Percentiles rank a stretch among this genome's conserved stretches.
phyloP scores from a whole-genome alignment of 2,113 vertebrate genomes.

The Gambusia holbrooki region DNA sequence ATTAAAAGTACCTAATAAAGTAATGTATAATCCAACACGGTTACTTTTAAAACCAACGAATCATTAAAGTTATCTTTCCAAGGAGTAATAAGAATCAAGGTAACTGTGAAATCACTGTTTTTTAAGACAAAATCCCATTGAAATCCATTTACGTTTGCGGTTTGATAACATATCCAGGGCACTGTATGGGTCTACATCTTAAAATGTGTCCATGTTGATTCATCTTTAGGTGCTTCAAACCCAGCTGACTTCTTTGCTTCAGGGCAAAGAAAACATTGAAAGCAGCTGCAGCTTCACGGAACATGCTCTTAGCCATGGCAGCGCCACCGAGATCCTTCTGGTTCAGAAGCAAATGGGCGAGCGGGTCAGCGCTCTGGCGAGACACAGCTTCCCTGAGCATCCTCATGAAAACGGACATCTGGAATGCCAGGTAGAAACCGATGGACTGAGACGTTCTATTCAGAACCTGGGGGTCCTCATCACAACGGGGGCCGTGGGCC shows the following conservation, averaged over 20 bases:
- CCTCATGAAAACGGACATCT: constrained; percentile 94
- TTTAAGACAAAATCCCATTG: neutral
- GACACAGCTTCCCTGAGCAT: constrained; percentile 86
- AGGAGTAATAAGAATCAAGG: too few relatives aligned
- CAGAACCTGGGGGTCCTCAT: constrained; percentile 92
- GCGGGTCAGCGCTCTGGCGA: constrained; percentile 86
- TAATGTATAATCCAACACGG: too few relatives aligned
- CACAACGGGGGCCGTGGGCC: constrained; percentile 90
- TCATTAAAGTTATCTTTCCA: too few relatives aligned
- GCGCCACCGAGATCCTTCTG: constrained; percentile 90
- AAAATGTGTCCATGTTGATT: neutral
- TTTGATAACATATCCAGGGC: neutral
- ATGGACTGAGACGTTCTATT: constrained; percentile 90
- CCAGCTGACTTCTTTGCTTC: constrained; percentile 89
- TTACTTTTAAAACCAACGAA: too few relatives aligned
- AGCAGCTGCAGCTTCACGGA: constrained; percentile 95
- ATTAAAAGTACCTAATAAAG: too few relatives aligned
- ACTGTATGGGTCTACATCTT: too few relatives aligned
- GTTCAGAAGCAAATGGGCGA: constrained; percentile 97
- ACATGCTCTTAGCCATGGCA: constrained; percentile 93
- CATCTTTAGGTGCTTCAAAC: constrained; percentile 87
- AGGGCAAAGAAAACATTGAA: constrained; percentile 94
- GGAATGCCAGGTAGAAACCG: constrained; percentile 90
- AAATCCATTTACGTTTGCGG: neutral
- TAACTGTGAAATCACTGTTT: too few relatives aligned